phyloP scores from a whole-genome alignment of 92 coral and sea anemone genomes.

The Palythoa heliodiscus region DNA sequence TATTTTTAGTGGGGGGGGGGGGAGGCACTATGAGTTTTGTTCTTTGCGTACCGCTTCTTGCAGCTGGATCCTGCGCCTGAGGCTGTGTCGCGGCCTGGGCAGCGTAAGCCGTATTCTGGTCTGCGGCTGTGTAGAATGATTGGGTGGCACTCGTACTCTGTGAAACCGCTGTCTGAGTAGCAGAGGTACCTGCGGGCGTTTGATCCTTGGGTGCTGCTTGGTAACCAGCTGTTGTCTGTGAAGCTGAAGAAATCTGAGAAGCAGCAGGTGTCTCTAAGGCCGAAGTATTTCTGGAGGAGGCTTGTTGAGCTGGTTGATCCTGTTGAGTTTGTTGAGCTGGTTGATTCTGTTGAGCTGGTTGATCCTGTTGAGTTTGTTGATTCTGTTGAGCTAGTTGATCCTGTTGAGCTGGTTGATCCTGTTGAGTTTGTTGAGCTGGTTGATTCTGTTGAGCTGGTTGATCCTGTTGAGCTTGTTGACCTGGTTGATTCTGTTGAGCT shows the following conservation, averaged over 20 bases:
- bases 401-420: not conserved
- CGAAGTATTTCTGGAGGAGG: not conserved
- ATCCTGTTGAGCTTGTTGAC: slow-evolving; percentile 8
- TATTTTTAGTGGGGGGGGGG: not conserved
- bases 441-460: slow-evolving; percentile 1
- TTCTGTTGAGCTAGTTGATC: not conserved
- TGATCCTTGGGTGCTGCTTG: slow-evolving; percentile 31
- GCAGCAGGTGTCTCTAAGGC: not conserved
- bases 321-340: not conserved
- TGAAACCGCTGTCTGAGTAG: slow-evolving; percentile 11
- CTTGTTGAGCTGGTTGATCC: slow-evolving; percentile 5
- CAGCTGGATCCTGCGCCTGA: slow-evolving; percentile 12
- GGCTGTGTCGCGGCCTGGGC: not conserved
- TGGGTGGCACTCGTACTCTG: slow-evolving; percentile 1
- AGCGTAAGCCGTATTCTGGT: slow-evolving; percentile 10
- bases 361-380: not conserved
- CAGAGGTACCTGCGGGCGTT: slow-evolving; percentile 8
- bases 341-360: not conserved
- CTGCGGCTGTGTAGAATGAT: slow-evolving; percentile 11
- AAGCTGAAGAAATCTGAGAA: slow-evolving; percentile 9
- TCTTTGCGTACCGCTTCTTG: slow-evolving; percentile 35
- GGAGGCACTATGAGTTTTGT: not conserved
- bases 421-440: not conserved
- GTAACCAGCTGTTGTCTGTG: slow-evolving; percentile 27
- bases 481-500: slow-evolving; percentile 16